Conservation (phyloP, 2,888 invertebrate species). For the Podabrus alpinus region DNA sequence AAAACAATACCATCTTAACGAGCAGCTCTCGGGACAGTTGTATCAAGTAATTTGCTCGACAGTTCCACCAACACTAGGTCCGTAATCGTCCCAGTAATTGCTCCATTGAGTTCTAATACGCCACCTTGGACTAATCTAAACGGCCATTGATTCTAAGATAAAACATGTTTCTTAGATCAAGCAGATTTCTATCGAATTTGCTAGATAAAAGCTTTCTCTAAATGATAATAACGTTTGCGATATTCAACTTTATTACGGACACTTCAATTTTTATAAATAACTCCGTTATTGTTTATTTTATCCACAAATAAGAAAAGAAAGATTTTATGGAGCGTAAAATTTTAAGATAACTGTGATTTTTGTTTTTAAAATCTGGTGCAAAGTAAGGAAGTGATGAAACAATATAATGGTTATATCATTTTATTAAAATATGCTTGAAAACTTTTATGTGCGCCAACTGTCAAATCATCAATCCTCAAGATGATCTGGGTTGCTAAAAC, state of each 20-base stretch:
- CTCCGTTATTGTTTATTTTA: not conserved
- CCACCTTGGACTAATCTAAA: conserved; percentile 52
- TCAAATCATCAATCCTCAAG: no score
- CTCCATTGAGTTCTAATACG: conserved; percentile 52
- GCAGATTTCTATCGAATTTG: not conserved
- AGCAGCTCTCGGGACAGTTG: conserved; percentile 49
- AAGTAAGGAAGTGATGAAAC: no score
- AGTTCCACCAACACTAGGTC: conserved; percentile 40
- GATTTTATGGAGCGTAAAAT: no score
- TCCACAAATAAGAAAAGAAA: not conserved
- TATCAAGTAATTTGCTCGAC: conserved; percentile 50
- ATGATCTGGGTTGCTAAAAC: no score
- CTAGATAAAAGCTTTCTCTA: not conserved
- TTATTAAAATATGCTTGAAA: no score
- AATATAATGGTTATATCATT: no score
- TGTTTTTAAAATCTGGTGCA: no score
- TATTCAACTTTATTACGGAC: not conserved
- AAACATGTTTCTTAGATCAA: conserved; percentile 51
- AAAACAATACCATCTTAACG: conserved; percentile 51
- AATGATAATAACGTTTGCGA: not conserved
- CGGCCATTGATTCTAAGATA: conserved; percentile 55
- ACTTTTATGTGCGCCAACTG: no score
- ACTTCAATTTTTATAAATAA: not conserved
- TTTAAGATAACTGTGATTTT: no score
- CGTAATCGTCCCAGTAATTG: conserved; percentile 52